These are phyloP conservation scores for Drosophila virilis DNA, from an alignment of 1,140 invertebrate genomes.

Conservation along the genomic window DNA sequence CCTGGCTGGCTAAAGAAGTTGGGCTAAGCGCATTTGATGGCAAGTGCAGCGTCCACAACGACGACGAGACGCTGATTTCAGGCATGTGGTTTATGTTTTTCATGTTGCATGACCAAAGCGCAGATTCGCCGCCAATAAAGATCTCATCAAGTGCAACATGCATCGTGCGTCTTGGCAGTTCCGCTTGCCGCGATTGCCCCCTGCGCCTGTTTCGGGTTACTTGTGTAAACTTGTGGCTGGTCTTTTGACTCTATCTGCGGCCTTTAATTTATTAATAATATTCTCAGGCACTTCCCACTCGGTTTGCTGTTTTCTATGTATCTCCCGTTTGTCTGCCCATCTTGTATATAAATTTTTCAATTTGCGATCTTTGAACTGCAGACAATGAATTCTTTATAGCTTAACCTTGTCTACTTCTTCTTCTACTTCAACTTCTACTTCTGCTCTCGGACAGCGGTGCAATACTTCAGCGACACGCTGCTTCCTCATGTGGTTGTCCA, in stretches of 20 bases:
- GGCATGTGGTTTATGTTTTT: slow-evolving; percentile 52
- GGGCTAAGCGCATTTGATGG: slow-evolving; percentile 15
- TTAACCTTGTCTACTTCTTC: slow-evolving; percentile 69
- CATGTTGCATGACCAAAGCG: slow-evolving; percentile 29
- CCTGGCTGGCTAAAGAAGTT: slow-evolving; percentile 11
- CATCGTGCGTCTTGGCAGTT: slow-evolving; percentile 49
- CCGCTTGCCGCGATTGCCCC: slow-evolving; percentile 4
- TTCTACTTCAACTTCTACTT: slow-evolving; percentile 15
- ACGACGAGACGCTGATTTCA: slow-evolving; percentile 29
- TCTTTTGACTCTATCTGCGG: slow-evolving; percentile 72
- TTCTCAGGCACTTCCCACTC: slow-evolving; percentile 70
- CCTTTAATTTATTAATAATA: slow-evolving; percentile 83
- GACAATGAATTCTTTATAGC: slow-evolving; percentile 81
- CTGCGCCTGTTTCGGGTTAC: slow-evolving; percentile 41
- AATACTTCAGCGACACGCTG: slow-evolving; percentile 3
- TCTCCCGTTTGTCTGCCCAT: slow-evolving; percentile 8
- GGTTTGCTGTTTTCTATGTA: slow-evolving; percentile 1
- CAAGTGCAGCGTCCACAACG: slow-evolving; percentile 29
- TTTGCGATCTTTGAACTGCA: slow-evolving; percentile 80
- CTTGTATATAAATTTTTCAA: slow-evolving; percentile 74
- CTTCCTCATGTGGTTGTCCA: slow-evolving; percentile 26
- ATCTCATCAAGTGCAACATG: slow-evolving; percentile 80
- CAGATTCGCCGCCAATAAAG: slow-evolving; percentile 62
- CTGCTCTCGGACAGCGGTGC: slow-evolving; percentile 10
- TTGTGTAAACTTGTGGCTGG: slow-evolving; percentile 62